phyloP scores from a whole-genome alignment of 2,113 vertebrate genomes.

The Melanotaenia duboulayi region DNA sequence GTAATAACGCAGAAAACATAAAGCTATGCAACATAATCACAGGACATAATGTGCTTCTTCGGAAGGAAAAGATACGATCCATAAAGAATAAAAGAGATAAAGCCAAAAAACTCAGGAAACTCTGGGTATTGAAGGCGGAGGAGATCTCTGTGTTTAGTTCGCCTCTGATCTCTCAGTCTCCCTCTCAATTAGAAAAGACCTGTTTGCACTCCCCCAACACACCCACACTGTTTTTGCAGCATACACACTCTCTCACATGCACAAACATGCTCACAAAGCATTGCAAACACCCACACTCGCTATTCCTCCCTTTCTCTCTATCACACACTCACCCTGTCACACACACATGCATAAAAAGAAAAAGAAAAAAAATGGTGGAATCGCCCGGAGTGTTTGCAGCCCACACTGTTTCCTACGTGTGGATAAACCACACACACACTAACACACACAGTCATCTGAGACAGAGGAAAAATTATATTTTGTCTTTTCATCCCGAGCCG shows the following conservation, averaged over 20 bases:
- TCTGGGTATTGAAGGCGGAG: constrained; percentile 45
- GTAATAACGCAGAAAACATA: constrained; percentile 16
- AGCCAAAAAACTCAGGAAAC: constrained; percentile 32
- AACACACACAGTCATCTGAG: constrained; percentile 55
- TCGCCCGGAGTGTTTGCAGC: constrained; percentile 71
- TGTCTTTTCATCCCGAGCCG: constrained; percentile 72
- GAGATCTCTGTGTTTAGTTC: constrained; percentile 67
- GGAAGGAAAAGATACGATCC: background rate
- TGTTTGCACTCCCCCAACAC: constrained; percentile 53
- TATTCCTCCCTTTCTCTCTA: constrained; percentile 38
- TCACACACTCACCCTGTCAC: constrained; percentile 10
- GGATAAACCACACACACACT: constrained; percentile 54
- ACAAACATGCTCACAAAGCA: constrained; percentile 24
- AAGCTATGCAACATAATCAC: constrained; percentile 6
- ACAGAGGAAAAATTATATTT: constrained; percentile 71
- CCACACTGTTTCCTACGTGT: constrained; percentile 73
- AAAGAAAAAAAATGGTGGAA: constrained; percentile 46
- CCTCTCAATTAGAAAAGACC: constrained; percentile 74
- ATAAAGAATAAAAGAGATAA: constrained; percentile 7
- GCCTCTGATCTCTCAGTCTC: constrained; percentile 62
- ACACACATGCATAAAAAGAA: constrained; percentile 2
- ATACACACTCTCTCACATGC: constrained; percentile 25
- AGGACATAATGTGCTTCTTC: background rate
- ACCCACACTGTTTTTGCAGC: constrained; percentile 56
- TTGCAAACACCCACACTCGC: constrained; percentile 59